Evolutionary conservation across 35 echinoderm and acorn worm genomes (phyloP).

Genomic region (Apostichopus californicus): DNA sequence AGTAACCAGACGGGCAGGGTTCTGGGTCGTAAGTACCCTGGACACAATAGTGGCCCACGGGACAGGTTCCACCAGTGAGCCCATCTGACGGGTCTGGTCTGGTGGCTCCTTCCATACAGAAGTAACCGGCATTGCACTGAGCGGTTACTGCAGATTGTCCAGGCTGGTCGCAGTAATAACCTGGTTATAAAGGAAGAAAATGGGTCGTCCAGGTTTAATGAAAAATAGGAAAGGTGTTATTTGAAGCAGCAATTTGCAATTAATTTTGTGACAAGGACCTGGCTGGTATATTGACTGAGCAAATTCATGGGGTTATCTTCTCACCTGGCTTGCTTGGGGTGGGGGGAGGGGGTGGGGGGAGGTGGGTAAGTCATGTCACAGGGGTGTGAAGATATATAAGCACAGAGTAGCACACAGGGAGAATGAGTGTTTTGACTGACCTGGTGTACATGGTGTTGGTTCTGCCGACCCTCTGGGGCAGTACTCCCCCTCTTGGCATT

Average conservation of each 20-base stretch:
- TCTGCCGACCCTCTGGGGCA: slow-evolving; percentile 83
- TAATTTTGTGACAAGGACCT: too few species aligned
- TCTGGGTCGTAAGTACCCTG: slow-evolving; percentile 78
- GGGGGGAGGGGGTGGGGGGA: background rate
- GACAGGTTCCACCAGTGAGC: slow-evolving; percentile 75
- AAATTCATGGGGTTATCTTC: too few species aligned
- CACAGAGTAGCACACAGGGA: too few species aligned
- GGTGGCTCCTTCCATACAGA: slow-evolving; percentile 73
- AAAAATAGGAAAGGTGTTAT: background rate
- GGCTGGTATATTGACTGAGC: too few species aligned
- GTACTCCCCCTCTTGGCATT: slow-evolving; percentile 87
- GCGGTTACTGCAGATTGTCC: slow-evolving; percentile 73
- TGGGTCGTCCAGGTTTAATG: background rate
- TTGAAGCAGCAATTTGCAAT: background rate
- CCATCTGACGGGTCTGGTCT: slow-evolving; percentile 68
- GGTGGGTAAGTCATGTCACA: background rate
- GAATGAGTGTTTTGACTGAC: background rate
- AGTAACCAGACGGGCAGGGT: slow-evolving; percentile 82
- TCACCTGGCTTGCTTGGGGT: background rate
- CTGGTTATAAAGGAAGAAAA: background rate
- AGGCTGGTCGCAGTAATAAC: slow-evolving; percentile 86
- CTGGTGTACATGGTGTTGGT: slow-evolving; percentile 83
- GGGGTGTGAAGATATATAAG: too few species aligned
- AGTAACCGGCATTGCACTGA: slow-evolving; percentile 87
- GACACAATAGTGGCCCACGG: slow-evolving; percentile 82